Evolutionary conservation across 53 echinoderm and acorn worm genomes (phyloP), one percentile per base, ranked within the genome.

Genomic region (Holothuria scabra): DNA sequence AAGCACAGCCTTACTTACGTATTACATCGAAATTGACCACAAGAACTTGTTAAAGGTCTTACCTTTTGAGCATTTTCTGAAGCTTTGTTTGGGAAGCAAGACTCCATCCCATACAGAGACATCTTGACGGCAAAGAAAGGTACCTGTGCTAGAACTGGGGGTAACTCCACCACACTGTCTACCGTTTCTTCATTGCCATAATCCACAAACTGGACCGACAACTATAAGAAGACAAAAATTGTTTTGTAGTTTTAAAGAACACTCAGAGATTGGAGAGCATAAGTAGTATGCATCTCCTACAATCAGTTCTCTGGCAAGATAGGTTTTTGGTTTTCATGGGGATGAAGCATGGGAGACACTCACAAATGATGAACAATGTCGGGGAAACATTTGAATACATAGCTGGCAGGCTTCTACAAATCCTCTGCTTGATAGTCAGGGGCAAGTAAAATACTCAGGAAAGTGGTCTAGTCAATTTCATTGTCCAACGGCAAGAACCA

Each of bases 171-270:
- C 35, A 91, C 74, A 25, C 68, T 67, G 3, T 87, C 81, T 1
- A 87, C 84, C 0, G 79, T 62, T 64, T 91, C 91, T 18, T 87
- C 91, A 46, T 91, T 91, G 3, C 91, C 91, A 29, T 87, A 91
- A 65, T 91, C 91, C 31, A 91, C 59, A 59, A 87, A 91, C 52
- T 78, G 71, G 9, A 91, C 91, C 23, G 41, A 37, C 61, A 87
- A 80, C 91, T 91, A 60, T 18, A 44, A 37, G 59, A 56, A 34
- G n/a, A 68, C 2, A 48, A 10, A 48, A n/a, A 18, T 8, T 13
- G 37, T 44, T 28, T 11, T 37, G 1, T 69, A 48, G 12, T 1
- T 10, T 48, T 48, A 12, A 12, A 48, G 48, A 48, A 48, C 7
- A 48, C 6, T 35, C 35, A 4, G 6, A 35, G 35, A 35, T 3